Evolutionary conservation across 2,797 vertebrate species (phyloP).

Genomic region (Florisuga fusca): DNA sequence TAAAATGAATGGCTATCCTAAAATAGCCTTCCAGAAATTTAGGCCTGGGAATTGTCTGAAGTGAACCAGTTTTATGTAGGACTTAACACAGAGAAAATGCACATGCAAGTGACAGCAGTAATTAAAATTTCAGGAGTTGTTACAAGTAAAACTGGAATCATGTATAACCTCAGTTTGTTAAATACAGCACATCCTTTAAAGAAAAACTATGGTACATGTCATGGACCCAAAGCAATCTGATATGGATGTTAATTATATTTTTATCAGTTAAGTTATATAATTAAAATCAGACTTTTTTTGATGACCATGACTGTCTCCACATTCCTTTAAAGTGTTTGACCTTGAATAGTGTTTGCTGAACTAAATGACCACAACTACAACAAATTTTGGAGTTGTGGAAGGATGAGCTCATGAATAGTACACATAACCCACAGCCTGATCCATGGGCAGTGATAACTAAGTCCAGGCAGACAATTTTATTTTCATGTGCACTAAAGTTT

Average conservation of each 20-base stretch:
- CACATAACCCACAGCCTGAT: neutral
- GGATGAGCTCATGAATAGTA: neutral
- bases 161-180: neutral
- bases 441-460: neutral
- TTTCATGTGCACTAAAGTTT: neutral
- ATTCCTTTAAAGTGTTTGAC: neutral
- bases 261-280: neutral
- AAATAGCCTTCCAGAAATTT: neutral
- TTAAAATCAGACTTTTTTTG: neutral
- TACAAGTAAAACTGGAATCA: neutral
- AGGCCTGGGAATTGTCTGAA: neutral
- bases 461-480: neutral
- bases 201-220: neutral
- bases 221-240: fast-evolving
- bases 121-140: neutral
- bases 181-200: neutral
- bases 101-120: neutral
- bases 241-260: neutral
- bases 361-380: neutral
- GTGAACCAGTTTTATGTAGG: neutral
- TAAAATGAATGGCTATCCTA: neutral
- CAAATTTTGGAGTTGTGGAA: neutral
- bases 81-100: neutral
- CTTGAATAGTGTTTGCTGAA: neutral
- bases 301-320: neutral